These are phyloP conservation scores for Microctonus hyperodae DNA, from an alignment of 2,888 invertebrate genomes.

Conservation along the genomic window DNA sequence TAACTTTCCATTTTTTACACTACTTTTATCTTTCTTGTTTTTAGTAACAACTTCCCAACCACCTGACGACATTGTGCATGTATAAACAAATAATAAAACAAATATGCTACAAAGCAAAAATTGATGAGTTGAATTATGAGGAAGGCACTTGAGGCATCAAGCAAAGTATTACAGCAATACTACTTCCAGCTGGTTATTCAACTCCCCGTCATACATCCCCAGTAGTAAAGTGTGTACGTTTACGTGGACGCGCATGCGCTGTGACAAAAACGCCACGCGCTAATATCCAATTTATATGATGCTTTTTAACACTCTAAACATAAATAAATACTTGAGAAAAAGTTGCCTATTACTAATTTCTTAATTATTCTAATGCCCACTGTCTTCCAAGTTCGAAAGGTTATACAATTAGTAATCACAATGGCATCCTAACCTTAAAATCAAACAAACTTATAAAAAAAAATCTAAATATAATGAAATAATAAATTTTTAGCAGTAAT, in stretches of 20 bases:
- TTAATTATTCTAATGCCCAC: no score
- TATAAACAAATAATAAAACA: conserved; percentile 35
- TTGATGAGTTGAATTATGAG: conserved; percentile 18
- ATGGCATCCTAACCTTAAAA: no score
- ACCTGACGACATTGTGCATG: conserved; percentile 54
- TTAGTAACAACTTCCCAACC: conserved; percentile 65
- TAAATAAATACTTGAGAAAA: no score
- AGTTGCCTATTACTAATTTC: no score
- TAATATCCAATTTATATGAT: conserved; percentile 21
- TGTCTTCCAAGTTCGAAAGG: no score
- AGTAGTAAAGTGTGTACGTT: neutral
- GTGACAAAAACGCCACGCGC: conserved; percentile 11
- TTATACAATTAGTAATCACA: no score
- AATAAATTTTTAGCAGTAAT: no score
- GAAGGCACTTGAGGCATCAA: conserved; percentile 35
- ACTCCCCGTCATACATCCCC: conserved; percentile 7
- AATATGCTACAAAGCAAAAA: conserved; percentile 31
- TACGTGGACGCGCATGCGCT: conserved; percentile 29
- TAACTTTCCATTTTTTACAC: conserved; percentile 65
- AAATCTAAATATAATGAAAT: no score
- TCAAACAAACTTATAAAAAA: no score
- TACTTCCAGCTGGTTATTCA: conserved; percentile 22
- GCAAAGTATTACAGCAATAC: neutral
- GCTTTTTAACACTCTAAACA: no score
- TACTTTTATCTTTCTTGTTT: conserved; percentile 69